Conservation (phyloP, 30 jellyfish, hydroid and myxozoan genomes). For the Sanderia malayensis region DNA sequence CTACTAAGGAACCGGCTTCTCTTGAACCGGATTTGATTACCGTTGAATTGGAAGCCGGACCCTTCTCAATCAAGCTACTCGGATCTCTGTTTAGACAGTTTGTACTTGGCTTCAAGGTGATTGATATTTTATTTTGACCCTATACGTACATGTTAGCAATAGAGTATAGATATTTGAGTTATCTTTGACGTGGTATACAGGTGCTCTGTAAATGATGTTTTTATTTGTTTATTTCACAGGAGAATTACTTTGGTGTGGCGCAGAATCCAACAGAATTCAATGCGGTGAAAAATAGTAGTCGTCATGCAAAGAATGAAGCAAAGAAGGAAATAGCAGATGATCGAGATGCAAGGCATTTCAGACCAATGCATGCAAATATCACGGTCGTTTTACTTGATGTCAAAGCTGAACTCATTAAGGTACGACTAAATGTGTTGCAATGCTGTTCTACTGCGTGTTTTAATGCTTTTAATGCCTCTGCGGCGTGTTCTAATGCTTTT, state of each 20-base stretch:
- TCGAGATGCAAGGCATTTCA: constrained; percentile 63
- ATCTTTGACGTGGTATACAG: too few relatives aligned
- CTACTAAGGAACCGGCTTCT: constrained; percentile 40
- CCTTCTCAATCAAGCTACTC: constrained; percentile 72
- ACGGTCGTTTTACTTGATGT: constrained; percentile 85
- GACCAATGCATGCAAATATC: constrained; percentile 90
- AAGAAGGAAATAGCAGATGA: constrained; percentile 3
- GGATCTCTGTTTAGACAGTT: constrained; percentile 91
- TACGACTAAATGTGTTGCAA: too few relatives aligned
- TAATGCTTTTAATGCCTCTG: too few relatives aligned
- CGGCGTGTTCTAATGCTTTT: too few relatives aligned
- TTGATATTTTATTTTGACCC: too few relatives aligned
- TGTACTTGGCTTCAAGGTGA: constrained; percentile 84
- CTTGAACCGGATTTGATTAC: constrained; percentile 84
- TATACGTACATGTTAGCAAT: too few relatives aligned
- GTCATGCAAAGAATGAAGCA: not conserved
- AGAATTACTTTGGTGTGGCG: constrained; percentile 85
- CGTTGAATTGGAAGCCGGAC: constrained; percentile 96
- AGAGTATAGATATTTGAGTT: too few relatives aligned
- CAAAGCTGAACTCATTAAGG: constrained; percentile 94
- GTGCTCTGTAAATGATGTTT: too few relatives aligned
- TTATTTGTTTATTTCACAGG: constrained; percentile 57
- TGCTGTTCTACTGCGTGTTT: too few relatives aligned
- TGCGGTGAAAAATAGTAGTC: constrained; percentile 49
- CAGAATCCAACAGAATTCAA: constrained; percentile 84